Evolutionary conservation across 1,140 invertebrate species (phyloP).

Genomic region (Drosophila rhopaloa): DNA sequence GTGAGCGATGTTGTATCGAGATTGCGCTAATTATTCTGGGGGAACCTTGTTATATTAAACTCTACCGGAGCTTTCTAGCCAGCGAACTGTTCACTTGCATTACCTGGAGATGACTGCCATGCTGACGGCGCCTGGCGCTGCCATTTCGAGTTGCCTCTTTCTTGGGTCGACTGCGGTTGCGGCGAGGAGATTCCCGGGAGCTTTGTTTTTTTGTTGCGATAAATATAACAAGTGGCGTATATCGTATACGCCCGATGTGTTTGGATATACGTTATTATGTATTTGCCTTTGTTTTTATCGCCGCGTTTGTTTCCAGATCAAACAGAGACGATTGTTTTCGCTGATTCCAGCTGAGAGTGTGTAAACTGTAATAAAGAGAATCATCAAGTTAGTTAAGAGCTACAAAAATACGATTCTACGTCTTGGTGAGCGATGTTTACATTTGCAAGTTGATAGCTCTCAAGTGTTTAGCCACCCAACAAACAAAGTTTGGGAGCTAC

Average conservation of each 20-base stretch:
- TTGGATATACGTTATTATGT: conserved; percentile 23
- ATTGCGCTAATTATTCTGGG: conserved; percentile 38
- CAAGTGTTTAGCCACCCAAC: neutral
- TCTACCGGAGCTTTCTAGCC: conserved; percentile 21
- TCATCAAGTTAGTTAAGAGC: conserved; percentile 27
- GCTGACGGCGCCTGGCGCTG: conserved; percentile 45
- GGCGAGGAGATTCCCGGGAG: conserved; percentile 23
- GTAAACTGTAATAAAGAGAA: conserved; percentile 41
- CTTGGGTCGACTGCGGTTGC: conserved; percentile 23
- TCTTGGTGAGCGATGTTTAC: neutral
- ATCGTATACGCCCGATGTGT: conserved; percentile 9
- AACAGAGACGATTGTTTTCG: conserved; percentile 46
- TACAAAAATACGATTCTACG: neutral
- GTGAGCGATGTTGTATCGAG: conserved; percentile 18
- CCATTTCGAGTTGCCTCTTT: conserved; percentile 58
- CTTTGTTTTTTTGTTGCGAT: conserved; percentile 76
- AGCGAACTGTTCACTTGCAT: conserved; percentile 73
- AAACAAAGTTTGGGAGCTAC: neutral
- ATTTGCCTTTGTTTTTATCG: conserved; percentile 65
- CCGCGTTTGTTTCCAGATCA: conserved; percentile 24
- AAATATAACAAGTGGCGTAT: conserved; percentile 37
- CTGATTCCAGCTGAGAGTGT: conserved; percentile 30
- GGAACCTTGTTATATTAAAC: conserved; percentile 1
- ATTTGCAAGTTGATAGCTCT: neutral
- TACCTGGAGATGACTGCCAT: conserved; percentile 84